These are phyloP conservation scores for Oreonectes daqikongensis DNA, from an alignment of 2,797 vertebrate species.

Conservation along the genomic window DNA sequence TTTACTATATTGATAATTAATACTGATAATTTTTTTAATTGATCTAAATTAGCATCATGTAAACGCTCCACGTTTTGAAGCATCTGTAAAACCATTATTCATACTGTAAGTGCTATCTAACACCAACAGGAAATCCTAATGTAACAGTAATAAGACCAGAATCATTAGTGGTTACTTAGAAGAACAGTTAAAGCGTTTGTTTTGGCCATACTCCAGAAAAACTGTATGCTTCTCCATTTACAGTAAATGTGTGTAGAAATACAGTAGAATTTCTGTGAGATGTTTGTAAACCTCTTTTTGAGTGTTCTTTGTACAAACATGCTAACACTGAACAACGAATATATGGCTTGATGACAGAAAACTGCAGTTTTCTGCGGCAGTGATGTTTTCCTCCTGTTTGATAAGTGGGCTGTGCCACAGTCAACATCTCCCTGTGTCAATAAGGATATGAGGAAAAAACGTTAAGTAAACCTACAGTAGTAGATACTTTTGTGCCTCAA, in stretches of 20 bases:
- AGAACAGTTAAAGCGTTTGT: neutral
- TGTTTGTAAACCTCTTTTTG: neutral
- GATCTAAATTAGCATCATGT: neutral
- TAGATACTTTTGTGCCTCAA: constrained; percentile 36
- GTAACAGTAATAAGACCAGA: constrained; percentile 11
- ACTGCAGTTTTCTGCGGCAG: constrained; percentile 1
- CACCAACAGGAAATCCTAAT: constrained; percentile 22
- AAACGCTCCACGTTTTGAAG: neutral
- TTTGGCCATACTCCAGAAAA: neutral
- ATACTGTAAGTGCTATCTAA: neutral
- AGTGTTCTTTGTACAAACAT: neutral
- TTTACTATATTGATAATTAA: neutral
- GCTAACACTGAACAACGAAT: constrained; percentile 4
- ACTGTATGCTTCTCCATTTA: constrained; percentile 5
- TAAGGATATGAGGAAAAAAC: constrained; percentile 45
- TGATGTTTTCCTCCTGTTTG: constrained; percentile 40
- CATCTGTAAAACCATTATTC: neutral
- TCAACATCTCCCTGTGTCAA: constrained; percentile 50
- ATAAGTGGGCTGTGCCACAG: constrained; percentile 46
- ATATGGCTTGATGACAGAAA: constrained; percentile 2
- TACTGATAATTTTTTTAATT: neutral
- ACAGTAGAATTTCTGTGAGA: neutral
- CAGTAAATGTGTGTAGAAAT: constrained; percentile 9
- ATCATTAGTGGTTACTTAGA: constrained; percentile 32
- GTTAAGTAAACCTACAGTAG: constrained; percentile 22